Evolutionary conservation across 2,888 invertebrate species (phyloP), one percentile per base, ranked within the genome.

Genomic region (Catocala fraxini): DNA sequence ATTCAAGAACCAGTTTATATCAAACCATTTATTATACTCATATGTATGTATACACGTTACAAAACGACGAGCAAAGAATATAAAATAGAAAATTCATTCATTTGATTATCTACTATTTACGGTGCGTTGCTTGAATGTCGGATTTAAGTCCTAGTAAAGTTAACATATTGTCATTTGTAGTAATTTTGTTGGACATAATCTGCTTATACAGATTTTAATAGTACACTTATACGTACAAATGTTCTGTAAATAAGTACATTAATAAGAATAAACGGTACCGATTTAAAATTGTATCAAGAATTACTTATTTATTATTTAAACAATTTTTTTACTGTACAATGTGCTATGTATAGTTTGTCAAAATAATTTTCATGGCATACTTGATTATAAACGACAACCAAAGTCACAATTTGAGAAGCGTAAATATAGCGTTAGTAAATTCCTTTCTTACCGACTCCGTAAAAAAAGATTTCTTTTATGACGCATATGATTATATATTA

Each of bases 1-100:
- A 78, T 77, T 77, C 69, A 73, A 75, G 65, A 77, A 80, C 77
- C 73, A 65, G 77, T 76, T 75, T 75, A 62, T 53, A 63, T 65
- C 56, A 63, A 66, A 65, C 51, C 42, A 68, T 75, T 65, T 73
- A 68, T 75, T 65, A 66, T 65, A 65, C 67, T 52, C 34, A 58
- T 48, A 70, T 51, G 55, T 61, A 62, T 59, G 51, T 70, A 73
- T 68, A 57, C 46, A 57, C 57, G 54, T 54, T 67, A 58, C 56
- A 56, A 68, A 69, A 57, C 56, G 35, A 72, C 68, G 65, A 47
- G 43, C 35, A 53, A 25, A 55, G 77, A 79, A 79, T 79, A 71
- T 54, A 47, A 70, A 76, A 69, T 71, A 43, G 56, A 66, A 54
- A 59, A 64, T 71, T 69, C 73, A 75, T 79, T 75, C 71, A 79